Evolutionary conservation across 2,797 vertebrate genomes (phyloP).

Genomic region (Epinephelus awoara): DNA sequence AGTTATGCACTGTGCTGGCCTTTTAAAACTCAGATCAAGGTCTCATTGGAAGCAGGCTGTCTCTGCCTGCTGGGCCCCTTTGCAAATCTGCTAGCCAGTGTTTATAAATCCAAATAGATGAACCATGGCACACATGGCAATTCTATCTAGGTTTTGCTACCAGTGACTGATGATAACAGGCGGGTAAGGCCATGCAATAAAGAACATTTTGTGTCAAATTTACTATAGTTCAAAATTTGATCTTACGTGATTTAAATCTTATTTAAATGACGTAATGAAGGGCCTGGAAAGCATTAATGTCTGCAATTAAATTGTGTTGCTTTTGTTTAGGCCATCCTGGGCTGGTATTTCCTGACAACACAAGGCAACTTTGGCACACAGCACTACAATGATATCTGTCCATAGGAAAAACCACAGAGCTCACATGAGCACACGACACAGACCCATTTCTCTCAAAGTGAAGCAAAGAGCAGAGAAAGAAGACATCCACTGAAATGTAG

Average conservation of each 20-base stretch:
- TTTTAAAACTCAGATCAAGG: constrained; percentile 66
- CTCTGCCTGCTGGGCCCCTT: constrained; percentile 39
- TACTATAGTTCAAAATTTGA: background rate
- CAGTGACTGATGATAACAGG: constrained; percentile 28
- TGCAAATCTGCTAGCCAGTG: constrained; percentile 51
- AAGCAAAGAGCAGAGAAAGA: constrained; percentile 60
- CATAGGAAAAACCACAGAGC: constrained; percentile 45
- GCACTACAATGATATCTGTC: constrained; percentile 57
- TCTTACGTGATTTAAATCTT: background rate
- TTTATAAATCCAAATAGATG: constrained; percentile 59
- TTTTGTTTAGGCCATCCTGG: constrained; percentile 17
- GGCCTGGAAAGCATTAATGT: constrained; percentile 6
- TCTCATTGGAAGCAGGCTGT: constrained; percentile 62
- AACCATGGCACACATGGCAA: constrained; percentile 52
- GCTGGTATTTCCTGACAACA: constrained; percentile 31
- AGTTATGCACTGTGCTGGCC: constrained; percentile 66
- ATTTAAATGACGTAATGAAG: constrained; percentile 6
- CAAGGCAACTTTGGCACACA: constrained; percentile 43
- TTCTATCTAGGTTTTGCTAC: constrained; percentile 32
- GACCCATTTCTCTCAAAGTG: constrained; percentile 41
- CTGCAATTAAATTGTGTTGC: constrained; percentile 11
- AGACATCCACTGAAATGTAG: constrained; percentile 71
- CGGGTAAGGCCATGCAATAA: background rate
- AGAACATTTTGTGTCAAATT: constrained; percentile 10
- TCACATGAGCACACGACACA: constrained; percentile 51